Base-by-base conservation (phyloP, 2,888 invertebrate genomes). In the Brachyptera risi region DNA sequence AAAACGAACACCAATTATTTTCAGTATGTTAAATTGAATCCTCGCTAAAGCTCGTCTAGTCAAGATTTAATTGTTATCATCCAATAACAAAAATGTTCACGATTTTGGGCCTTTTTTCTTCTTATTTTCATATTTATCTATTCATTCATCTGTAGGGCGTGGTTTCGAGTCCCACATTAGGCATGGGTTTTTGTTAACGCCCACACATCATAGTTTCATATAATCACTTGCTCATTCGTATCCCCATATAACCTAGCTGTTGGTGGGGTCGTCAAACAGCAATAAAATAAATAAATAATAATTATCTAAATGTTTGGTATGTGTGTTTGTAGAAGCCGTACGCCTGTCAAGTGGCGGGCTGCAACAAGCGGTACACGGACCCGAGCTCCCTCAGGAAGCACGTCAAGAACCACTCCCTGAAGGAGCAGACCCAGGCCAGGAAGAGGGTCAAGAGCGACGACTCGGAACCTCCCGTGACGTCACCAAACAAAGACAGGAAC, bases 341-440 rank as follows among this genome's bases (percentile, higher is more conserved):
- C 75, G 92, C 91, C 1, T 96, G 96, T 69, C 92, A 92, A 69
- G 86, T 92, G 17, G 77, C 80, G 0, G 94, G 93, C 1, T 96
- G 96, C 72, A 85, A 84, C 4, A 96, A 96, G 74, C 85, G 93
- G 37, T 96, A 96, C 78, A 96, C 96, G 0, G 96, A 96, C 73
- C 96, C 96, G 0, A 94, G 94, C 58, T 94, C 94, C 56, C 80
- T 96, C 1, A 81, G 96, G 35, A 96, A 96, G 72, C 96, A 96
- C 76, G 91, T 94, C 21, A 94, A 95, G 72, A 92, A 90, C 67
- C 92, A 92, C 69, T 73, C 77, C 21, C 60, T 54, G 27, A 63
- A 63, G 44, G 66, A 66, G n/a, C 67, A 66, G 50, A 51, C 54
- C 21, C 67, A 66, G 24, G 62, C 63, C 11, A 58, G 65, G 27